Percentiles rank a stretch among this genome's conserved stretches.
Conservation (phyloP, 2,888 invertebrate species). For the Scrobipalpa costella region DNA sequence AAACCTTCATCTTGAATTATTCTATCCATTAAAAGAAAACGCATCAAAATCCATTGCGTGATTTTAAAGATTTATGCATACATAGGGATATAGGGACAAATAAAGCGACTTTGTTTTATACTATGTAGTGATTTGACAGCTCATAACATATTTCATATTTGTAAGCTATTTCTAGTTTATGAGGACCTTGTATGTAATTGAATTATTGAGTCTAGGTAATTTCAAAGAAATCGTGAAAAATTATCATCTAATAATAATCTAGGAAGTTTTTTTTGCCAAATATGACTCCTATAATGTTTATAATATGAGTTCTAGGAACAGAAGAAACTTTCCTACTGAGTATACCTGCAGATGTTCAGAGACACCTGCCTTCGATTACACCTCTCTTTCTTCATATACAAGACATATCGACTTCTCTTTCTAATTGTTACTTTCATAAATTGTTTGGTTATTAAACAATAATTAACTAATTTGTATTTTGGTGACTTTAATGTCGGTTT, state of each 20-base stretch:
- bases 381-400: constrained; percentile 51
- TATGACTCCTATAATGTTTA: constrained; percentile 21
- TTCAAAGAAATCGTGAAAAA: neutral
- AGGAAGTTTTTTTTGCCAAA: constrained; percentile 8
- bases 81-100: no score
- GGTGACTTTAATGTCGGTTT: constrained; percentile 16
- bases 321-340: constrained; percentile 50
- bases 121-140: no score
- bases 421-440: constrained; percentile 33
- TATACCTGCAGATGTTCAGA: constrained; percentile 62
- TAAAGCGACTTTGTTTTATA: no score
- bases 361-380: constrained; percentile 65
- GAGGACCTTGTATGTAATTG: neutral
- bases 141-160: no score
- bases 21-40: no score
- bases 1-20: no score
- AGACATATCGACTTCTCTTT: constrained; percentile 44
- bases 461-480: constrained; percentile 24
- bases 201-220: no score
- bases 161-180: no score
- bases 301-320: constrained; percentile 28
- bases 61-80: no score
- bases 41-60: no score
- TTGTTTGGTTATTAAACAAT: constrained; percentile 13
- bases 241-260: constrained; percentile 3